A percentile compares a stretch with the other conserved stretches of the same genome.
Evolutionary conservation across 2,113 vertebrate genomes (phyloP).

Genomic region (Platysteira castanea): DNA sequence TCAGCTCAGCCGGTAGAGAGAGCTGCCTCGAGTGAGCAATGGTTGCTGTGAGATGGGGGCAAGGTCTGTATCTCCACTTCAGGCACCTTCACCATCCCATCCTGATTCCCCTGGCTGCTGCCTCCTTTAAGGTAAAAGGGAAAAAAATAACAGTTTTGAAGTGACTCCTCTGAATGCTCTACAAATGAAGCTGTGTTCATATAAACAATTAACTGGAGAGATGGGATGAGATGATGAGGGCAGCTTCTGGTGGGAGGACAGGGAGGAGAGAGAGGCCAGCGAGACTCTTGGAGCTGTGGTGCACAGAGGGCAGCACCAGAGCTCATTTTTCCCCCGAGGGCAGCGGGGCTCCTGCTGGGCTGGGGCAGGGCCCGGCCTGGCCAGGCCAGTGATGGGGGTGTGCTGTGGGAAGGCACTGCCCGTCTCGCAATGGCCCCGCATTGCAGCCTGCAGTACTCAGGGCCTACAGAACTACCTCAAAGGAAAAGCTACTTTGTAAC

Average conservation of each 20-base stretch:
- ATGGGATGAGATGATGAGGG: neutral
- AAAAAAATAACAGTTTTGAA: neutral
- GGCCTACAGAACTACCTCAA: neutral
- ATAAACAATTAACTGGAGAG: neutral
- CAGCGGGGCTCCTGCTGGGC: neutral
- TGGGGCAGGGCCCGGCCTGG: neutral
- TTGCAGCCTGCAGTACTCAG: neutral
- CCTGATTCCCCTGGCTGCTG: neutral
- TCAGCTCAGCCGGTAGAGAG: slow-evolving; percentile 30
- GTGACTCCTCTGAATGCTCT: neutral
- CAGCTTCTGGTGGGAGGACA: neutral
- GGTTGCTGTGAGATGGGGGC: neutral
- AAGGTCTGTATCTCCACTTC: neutral
- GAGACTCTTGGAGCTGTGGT: neutral
- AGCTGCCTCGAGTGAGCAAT: neutral
- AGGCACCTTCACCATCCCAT: neutral
- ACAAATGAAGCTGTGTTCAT: neutral
- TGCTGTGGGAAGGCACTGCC: neutral
- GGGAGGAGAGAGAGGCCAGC: neutral
- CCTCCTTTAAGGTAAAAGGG: neutral
- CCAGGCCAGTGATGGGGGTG: fast-evolving
- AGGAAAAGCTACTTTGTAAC: neutral
- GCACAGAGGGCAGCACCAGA: neutral
- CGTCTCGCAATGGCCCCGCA: fast-evolving
- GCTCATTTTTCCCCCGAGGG: neutral